Evolutionary conservation across 2,113 vertebrate species (phyloP), one percentile per base, ranked within the genome.

Genomic region (Tympanuchus pallidicinctus): DNA sequence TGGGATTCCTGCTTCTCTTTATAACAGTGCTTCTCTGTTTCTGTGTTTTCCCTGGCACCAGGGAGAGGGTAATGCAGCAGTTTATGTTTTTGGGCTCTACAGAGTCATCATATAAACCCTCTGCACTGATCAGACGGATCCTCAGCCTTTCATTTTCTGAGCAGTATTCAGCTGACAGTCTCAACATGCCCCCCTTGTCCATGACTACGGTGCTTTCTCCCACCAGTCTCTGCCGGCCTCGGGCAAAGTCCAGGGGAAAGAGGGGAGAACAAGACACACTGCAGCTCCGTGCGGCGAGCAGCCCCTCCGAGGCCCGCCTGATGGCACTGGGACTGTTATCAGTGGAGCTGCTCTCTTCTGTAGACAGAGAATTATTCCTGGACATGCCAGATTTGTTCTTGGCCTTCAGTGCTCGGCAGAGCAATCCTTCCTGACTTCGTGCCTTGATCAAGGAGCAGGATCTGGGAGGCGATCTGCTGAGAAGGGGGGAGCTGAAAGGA

Each of bases 281-380:
- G 7, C 78, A 82, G 77, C 56, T 48, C 10, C 2, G 72, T 0
- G 15, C 12, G 24, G 98, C 96, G 2, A 93, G 91, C 80, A 98
- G 88, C 64, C 95, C 97, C 60, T 98, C 98, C 0, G 98, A 98
- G 14, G 98, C 96, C 61, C 98, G 97, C 84, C 99, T 98, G 93
- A 96, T 96, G 65, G 98, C 95, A 61, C 97, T 98, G 61, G 98
- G 98, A 95, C 99, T 99, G 95, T 98, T 99, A 92, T 99, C 99
- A 4, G 98, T 98, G 63, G 99, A 99, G 95, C 98, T 99, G 79
- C 98, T 98, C 78, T 99, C 98, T 69, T 99, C 99, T 4, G 98
- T 98, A 8, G 98, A 99, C 34, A 99, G 92, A 18, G 99, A 99
- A 91, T 98, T 98, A 94, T 99, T 98, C 90, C 98, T 97, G 48